These are phyloP conservation scores for Hydraecia micacea DNA, from an alignment of 2,888 invertebrate species.

Conservation along the genomic window DNA sequence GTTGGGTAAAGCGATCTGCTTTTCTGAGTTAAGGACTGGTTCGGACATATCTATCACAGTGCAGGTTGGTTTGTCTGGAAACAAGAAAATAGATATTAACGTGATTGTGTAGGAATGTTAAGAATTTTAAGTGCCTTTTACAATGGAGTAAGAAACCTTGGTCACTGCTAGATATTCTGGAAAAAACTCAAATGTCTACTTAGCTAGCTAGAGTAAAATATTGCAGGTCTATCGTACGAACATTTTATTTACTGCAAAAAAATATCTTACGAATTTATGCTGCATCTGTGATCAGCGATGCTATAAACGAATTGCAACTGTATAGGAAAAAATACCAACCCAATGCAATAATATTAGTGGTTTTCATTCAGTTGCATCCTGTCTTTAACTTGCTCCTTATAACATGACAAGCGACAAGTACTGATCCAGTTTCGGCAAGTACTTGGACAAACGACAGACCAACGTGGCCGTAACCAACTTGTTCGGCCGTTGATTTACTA, in stretches of 20 bases:
- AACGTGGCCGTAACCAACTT: too few relatives aligned
- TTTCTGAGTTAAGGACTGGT: constrained; percentile 80
- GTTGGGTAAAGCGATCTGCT: constrained; percentile 80
- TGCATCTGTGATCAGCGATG: background rate
- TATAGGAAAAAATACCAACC: background rate
- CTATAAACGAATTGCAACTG: background rate
- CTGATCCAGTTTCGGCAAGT: background rate
- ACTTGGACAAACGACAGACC: background rate
- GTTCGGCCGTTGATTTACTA: too few relatives aligned
- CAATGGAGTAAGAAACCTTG: background rate
- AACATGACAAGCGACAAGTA: background rate
- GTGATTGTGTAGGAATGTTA: background rate
- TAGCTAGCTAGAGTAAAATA: background rate
- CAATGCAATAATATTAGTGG: background rate
- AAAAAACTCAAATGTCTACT: background rate
- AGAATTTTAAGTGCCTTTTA: constrained; percentile 10
- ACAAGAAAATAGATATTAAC: constrained; percentile 1
- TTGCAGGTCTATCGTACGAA: background rate
- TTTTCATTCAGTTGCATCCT: background rate
- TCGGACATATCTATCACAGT: constrained; percentile 90
- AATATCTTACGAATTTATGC: background rate
- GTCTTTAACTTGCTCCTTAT: background rate
- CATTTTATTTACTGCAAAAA: background rate
- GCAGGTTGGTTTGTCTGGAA: constrained; percentile 88
- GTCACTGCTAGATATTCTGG: background rate